Evolutionary conservation across 2,113 vertebrate species (phyloP).

Genomic region (Ceyx melanurus): DNA sequence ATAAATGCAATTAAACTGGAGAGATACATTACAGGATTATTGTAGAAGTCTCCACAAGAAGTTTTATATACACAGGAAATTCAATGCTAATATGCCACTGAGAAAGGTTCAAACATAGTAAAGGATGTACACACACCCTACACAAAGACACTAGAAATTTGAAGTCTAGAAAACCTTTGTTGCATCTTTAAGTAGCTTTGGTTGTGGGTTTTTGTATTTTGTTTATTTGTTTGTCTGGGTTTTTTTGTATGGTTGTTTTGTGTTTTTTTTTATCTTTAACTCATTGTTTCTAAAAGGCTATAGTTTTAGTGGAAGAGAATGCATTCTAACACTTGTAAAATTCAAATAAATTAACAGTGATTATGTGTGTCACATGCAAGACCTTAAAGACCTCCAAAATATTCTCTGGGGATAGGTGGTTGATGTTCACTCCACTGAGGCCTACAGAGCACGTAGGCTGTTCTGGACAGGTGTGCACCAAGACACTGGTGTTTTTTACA

Average conservation of each 20-base stretch:
- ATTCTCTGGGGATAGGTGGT: neutral
- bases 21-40: neutral
- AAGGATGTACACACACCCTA: neutral
- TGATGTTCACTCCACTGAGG: neutral
- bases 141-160: neutral
- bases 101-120: neutral
- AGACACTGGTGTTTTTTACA: neutral
- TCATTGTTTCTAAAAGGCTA: neutral
- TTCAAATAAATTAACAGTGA: neutral
- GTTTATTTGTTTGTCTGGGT: too few relatives aligned
- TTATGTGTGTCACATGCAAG: neutral
- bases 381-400: neutral
- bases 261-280: neutral
- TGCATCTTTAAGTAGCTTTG: neutral
- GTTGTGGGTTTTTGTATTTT: neutral
- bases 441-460: neutral
- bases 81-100: neutral
- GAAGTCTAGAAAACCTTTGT: neutral
- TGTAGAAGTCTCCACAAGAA: neutral
- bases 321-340: neutral
- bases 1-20: neutral
- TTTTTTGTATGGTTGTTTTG: too few relatives aligned
- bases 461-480: fast-evolving
- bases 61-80: neutral
- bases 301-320: neutral